phyloP scores from a whole-genome alignment of 2,888 invertebrate genomes.

The Macaria liturata region DNA sequence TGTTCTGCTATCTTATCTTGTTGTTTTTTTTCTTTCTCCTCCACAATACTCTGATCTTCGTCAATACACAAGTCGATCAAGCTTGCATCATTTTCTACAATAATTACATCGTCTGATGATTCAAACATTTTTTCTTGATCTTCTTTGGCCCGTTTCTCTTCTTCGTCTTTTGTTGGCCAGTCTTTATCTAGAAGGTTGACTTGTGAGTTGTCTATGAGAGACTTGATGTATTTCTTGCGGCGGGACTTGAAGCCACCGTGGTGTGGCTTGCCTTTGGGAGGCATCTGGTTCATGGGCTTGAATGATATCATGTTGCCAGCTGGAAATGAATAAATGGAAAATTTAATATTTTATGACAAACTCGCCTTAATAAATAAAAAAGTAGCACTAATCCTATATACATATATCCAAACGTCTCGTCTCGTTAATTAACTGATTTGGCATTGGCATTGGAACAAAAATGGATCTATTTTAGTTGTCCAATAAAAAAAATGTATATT shows the following conservation, averaged over 20 bases:
- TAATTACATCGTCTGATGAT: neutral
- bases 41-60: neutral
- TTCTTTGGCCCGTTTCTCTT: slow-evolving; percentile 2
- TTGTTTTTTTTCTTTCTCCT: neutral
- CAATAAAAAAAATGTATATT: too few species aligned
- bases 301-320: slow-evolving; percentile 12
- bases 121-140: neutral
- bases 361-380: too few species aligned
- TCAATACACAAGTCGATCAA: neutral
- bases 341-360: too few species aligned
- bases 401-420: too few species aligned
- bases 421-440: too few species aligned
- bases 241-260: neutral
- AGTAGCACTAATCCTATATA: too few species aligned
- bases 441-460: too few species aligned
- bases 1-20: neutral
- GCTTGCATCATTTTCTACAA: neutral
- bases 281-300: slow-evolving; percentile 20
- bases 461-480: too few species aligned
- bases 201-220: slow-evolving; percentile 16
- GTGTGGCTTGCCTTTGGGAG: slow-evolving; percentile 3
- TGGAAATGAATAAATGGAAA: slow-evolving; percentile 6
- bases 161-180: slow-evolving; percentile 21
- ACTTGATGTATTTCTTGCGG: slow-evolving; percentile 6
- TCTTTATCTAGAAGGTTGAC: slow-evolving; percentile 26